These are phyloP conservation scores for Hyperoodon ampullatus DNA, from an alignment of 2,113 vertebrate genomes.

Conservation along the genomic window DNA sequence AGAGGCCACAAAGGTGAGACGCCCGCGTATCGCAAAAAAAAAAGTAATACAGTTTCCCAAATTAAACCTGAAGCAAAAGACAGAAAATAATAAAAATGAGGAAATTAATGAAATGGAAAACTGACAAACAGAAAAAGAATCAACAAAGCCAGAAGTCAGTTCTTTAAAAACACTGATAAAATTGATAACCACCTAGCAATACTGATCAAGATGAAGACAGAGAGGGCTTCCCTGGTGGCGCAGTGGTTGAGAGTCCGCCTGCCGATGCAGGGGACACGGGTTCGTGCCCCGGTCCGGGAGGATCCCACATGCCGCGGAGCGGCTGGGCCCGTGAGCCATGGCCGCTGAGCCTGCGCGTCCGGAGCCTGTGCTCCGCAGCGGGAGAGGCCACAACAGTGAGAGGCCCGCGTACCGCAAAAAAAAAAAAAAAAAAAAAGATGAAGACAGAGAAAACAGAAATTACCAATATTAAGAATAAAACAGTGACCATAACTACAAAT, in stretches of 20 bases:
- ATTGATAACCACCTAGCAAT: background rate
- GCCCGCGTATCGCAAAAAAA: background rate
- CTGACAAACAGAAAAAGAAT: background rate
- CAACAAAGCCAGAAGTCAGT: background rate
- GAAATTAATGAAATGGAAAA: conserved; percentile 1
- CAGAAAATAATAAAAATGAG: background rate
- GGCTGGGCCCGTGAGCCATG: too few relatives aligned
- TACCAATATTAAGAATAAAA: background rate
- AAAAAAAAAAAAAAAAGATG: too few relatives aligned
- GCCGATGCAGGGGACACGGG: too few relatives aligned
- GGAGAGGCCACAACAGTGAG: too few relatives aligned
- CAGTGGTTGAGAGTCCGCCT: too few relatives aligned
- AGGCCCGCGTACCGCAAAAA: too few relatives aligned
- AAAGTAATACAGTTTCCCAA: background rate
- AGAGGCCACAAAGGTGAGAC: too few relatives aligned
- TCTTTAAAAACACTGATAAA: conserved; percentile 1
- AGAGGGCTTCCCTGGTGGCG: too few relatives aligned
- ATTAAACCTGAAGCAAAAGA: background rate
- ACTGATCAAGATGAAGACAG: background rate
- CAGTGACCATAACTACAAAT: background rate
- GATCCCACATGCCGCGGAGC: too few relatives aligned
- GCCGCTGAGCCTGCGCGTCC: too few relatives aligned
- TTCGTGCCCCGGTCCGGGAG: too few relatives aligned
- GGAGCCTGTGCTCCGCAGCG: too few relatives aligned
- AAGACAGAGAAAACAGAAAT: background rate